Evolutionary conservation across 2,113 vertebrate species (phyloP), one percentile per base, ranked within the genome.

Genomic region (Nyctibius bracteatus): DNA sequence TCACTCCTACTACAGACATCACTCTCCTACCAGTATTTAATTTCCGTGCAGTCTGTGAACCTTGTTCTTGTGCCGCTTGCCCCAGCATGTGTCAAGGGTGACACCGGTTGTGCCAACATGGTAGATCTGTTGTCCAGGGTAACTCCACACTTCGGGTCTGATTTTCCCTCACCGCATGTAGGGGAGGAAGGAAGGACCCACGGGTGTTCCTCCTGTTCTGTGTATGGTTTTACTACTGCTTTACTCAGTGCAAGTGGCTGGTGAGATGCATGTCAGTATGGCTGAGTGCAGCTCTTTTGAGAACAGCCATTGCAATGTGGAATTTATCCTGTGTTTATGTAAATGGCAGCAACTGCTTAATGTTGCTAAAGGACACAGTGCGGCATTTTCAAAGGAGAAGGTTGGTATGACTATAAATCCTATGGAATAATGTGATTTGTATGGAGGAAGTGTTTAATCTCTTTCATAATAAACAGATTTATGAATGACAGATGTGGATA

Each of bases 391-490:
- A 85, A 94, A 92, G 70, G 39, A 80, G 74, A 90, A 92, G 37
- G 41, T 74, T 81, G 41, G 47, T 71, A 41, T 0, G 2, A 31
- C 37, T 73, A 62, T 81, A 96, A 89, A 94, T 91, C 81, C 81
- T 77, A 44, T 8, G 28, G 57, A 92, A 91, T 96, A 90, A 91
- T 49, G 43, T 51, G 55, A 71, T 91, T 96, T 95, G 81, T 93
- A 74, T 52, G 51, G 59, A 44, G 78, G 80, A 95, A 81, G 47
- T 90, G 35, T 81, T 61, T 94, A 94, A 92, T 92, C 73, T 33
- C 6, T 89, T 90, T 94, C 61, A 90, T 95, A 96, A 97, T 93
- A 95, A 96, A 89, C 90, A 91, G 90, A 86, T 95, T 88, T 92
- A 93, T 97, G 88, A 88, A 89, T 88, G 78, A 79, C 84, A 95